Percentiles rank a stretch among this genome's conserved stretches.
These are phyloP conservation scores for Catharus ustulatus DNA, from an alignment of 2,797 vertebrate species.

Conservation along the genomic window DNA sequence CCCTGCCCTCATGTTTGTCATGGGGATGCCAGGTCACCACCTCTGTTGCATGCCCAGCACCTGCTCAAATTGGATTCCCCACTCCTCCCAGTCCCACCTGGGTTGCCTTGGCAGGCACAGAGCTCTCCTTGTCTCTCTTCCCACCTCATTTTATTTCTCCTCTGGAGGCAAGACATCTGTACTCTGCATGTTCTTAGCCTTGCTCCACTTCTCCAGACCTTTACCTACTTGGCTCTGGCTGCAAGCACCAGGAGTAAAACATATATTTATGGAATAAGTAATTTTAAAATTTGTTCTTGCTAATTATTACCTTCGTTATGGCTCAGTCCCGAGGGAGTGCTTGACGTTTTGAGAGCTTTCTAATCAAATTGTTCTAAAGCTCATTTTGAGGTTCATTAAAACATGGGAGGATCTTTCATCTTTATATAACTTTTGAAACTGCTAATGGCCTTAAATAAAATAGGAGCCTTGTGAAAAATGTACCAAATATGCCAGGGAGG, in stretches of 20 bases:
- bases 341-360: conserved; percentile 53
- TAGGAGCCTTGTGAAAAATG: neutral
- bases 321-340: neutral
- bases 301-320: conserved; percentile 66
- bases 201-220: conserved; percentile 22
- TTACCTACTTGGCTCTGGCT: conserved; percentile 2
- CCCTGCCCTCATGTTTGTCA: fast-evolving
- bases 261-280: conserved; percentile 45
- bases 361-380: conserved; percentile 64
- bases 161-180: neutral
- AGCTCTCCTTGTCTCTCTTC: neutral
- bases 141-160: neutral
- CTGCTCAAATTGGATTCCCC: neutral
- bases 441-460: conserved; percentile 44
- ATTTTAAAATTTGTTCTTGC: conserved; percentile 51
- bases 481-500: neutral
- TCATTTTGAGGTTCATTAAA: conserved; percentile 60
- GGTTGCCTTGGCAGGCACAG: neutral
- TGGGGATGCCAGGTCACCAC: neutral
- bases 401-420: conserved; percentile 58
- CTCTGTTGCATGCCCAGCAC: neutral
- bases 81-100: neutral
- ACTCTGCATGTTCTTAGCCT: neutral
- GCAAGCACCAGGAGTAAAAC: neutral
- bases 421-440: conserved; percentile 43